phyloP scores from a whole-genome alignment of 2,113 vertebrate species.

The Ifrita kowaldi region DNA sequence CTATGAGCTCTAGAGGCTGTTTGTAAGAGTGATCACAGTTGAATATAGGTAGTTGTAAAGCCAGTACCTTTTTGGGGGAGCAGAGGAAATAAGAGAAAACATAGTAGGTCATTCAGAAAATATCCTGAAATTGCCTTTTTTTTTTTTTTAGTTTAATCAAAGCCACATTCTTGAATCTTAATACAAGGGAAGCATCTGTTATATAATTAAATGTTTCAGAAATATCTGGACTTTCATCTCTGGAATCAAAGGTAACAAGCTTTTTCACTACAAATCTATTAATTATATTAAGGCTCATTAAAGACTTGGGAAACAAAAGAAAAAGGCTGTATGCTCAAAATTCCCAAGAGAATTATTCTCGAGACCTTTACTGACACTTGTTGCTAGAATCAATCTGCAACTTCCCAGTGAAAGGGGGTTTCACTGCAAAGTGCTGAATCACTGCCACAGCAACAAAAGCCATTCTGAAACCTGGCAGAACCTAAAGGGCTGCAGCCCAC shows the following conservation, averaged over 20 bases:
- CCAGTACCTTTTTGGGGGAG: not conserved
- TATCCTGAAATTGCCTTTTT: not conserved
- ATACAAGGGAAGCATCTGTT: not conserved
- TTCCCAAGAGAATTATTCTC: not conserved
- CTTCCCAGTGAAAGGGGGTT: not conserved
- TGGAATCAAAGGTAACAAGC: not conserved
- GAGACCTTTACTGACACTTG: not conserved
- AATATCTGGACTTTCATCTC: constrained; percentile 28
- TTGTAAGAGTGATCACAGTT: not conserved
- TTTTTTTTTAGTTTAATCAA: not conserved
- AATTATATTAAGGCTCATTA: constrained; percentile 8
- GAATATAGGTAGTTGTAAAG: not conserved
- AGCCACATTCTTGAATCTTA: not conserved
- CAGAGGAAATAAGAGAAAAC: not conserved
- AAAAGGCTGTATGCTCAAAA: not conserved
- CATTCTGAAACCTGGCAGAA: not conserved
- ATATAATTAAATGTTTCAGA: not conserved
- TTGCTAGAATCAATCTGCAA: not conserved
- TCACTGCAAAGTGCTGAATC: not conserved
- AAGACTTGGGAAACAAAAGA: not conserved
- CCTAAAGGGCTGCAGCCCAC: not conserved
- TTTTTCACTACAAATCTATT: not conserved
- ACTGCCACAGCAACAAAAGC: not conserved
- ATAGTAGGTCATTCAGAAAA: not conserved
- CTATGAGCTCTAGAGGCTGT: not conserved